Evolutionary conservation across 2,113 vertebrate genomes (phyloP).

Genomic region (Equus quagga): DNA sequence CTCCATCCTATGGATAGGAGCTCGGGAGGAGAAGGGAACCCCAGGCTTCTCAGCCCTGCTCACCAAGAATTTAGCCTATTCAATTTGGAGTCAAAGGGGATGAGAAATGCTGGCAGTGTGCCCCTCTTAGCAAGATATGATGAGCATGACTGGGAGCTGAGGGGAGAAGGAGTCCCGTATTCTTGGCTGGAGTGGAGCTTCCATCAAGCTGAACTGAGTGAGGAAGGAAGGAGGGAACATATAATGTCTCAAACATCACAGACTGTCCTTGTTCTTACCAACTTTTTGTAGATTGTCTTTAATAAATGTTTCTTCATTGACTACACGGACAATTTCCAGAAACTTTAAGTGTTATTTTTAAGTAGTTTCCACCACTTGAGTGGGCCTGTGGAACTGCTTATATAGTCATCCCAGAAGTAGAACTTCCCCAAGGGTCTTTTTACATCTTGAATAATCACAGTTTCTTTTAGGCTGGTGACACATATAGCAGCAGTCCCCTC

Average conservation of each 20-base stretch:
- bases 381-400: neutral
- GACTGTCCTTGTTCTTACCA: neutral
- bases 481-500: neutral
- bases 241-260: neutral
- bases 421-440: neutral
- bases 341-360: neutral
- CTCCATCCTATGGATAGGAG: too few relatives aligned
- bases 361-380: neutral
- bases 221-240: too few relatives aligned
- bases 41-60: too few relatives aligned
- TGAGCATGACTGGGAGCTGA: too few relatives aligned
- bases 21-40: too few relatives aligned
- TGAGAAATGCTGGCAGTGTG: too few relatives aligned
- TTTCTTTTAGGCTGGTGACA: neutral
- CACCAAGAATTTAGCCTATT: too few relatives aligned
- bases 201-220: too few relatives aligned
- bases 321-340: neutral
- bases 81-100: too few relatives aligned
- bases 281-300: neutral
- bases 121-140: too few relatives aligned
- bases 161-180: too few relatives aligned
- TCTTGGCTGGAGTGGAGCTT: too few relatives aligned
- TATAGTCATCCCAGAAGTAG: neutral
- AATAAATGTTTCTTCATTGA: neutral
- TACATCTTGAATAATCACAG: neutral